These are phyloP conservation scores for Cherax quadricarinatus DNA, from an alignment of 1,140 invertebrate genomes.

Conservation along the genomic window DNA sequence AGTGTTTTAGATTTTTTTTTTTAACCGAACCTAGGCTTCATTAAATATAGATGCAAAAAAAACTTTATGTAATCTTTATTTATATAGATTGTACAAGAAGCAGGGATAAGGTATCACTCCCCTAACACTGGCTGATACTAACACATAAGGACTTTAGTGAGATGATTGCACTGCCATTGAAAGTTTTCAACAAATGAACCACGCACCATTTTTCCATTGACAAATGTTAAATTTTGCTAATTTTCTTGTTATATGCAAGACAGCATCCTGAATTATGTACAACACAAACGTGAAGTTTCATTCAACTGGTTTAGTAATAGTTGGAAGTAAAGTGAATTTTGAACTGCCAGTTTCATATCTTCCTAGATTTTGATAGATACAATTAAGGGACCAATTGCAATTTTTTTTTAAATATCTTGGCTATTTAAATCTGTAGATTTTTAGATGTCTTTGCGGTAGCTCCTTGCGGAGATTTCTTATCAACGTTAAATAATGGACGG, in stretches of 20 bases:
- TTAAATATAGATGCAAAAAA: not conserved
- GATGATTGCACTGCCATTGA: slow-evolving; percentile 28
- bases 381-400: not conserved
- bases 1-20: not conserved
- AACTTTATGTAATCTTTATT: not conserved
- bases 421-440: not conserved
- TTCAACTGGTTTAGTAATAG: not conserved
- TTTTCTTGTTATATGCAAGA: not conserved
- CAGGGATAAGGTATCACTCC: not conserved
- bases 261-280: slow-evolving; percentile 10
- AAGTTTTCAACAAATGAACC: slow-evolving; percentile 18
- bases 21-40: not conserved
- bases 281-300: not conserved
- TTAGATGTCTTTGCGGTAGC: not conserved
- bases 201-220: slow-evolving; percentile 5
- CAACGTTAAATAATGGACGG: not conserved
- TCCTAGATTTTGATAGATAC: slow-evolving; percentile 5
- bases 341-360: slow-evolving; percentile 5
- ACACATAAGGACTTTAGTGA: slow-evolving; percentile 16
- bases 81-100: not conserved
- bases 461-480: not conserved
- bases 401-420: not conserved
- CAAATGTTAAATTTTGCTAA: not conserved
- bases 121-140: slow-evolving; percentile 5
- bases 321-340: not conserved